These are phyloP conservation scores for Chesias legatella DNA, from an alignment of 2,888 invertebrate genomes.

Conservation along the genomic window DNA sequence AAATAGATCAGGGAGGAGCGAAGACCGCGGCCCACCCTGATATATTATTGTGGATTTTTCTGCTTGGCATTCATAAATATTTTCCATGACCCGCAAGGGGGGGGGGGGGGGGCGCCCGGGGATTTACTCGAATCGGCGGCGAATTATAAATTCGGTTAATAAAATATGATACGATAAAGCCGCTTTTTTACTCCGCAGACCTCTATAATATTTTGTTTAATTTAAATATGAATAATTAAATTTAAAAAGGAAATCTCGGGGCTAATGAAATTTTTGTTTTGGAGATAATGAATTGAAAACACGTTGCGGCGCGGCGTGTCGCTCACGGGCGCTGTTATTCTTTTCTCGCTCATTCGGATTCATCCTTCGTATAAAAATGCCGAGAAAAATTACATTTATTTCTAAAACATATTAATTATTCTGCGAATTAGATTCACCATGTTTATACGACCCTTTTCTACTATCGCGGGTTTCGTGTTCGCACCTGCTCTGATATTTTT, in stretches of 20 bases:
- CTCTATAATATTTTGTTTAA: constrained; percentile 81
- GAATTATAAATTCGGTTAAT: constrained; percentile 80
- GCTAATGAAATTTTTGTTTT: constrained; percentile 80
- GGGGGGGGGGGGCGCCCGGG: constrained; percentile 43
- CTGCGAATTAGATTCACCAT: constrained; percentile 51
- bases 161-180: constrained; percentile 80
- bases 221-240: constrained; percentile 81
- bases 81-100: constrained; percentile 52
- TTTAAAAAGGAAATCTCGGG: constrained; percentile 77
- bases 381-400: constrained; percentile 46
- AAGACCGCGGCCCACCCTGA: constrained; percentile 73
- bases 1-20: constrained; percentile 78
- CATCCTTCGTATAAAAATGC: constrained; percentile 60
- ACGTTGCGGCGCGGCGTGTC: constrained; percentile 61
- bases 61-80: constrained; percentile 79
- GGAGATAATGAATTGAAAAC: constrained; percentile 81
- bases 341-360: constrained; percentile 75
- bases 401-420: constrained; percentile 70
- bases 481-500: constrained; percentile 41
- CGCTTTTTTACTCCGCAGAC: constrained; percentile 61
- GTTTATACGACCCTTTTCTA: constrained; percentile 59
- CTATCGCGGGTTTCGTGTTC: constrained; percentile 41
- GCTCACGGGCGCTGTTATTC: constrained; percentile 69
- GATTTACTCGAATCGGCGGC: constrained; percentile 74
- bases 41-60: constrained; percentile 81